Base-by-base conservation (phyloP, 2,797 vertebrate species). In the Carcharodon carcharias region DNA sequence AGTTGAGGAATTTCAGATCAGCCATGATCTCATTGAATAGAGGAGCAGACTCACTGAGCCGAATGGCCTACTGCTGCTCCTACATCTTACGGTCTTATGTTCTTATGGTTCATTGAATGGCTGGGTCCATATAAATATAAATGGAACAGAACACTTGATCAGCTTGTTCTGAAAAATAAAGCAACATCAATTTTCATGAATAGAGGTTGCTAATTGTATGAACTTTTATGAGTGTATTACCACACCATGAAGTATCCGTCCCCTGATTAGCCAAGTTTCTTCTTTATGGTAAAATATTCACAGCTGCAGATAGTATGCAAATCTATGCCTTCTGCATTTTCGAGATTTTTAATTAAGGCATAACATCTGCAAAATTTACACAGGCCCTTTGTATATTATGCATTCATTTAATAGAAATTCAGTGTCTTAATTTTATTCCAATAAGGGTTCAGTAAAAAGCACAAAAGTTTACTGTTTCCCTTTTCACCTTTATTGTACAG, bases 221-320 rank as follows among this genome's bases (percentile, higher is more conserved):
- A 94, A 94, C 61, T 40, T 65, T 12, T n/a, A 67, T 50, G 54
- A 73, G 50, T 77, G 45, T 35, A 54, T 77, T 56, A 21, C 69
- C 1, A 11, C 28, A 54, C 14, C 31, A 77, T 95, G 94, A 95
- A 95, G 58, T 77, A 56, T 3, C 94, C 95, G 31, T 9, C 31
- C 50, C 73, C 45, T 95, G 35, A 73, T 95, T 73, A 54, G 50
- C 7, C 65, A 56, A 35, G 1, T 1, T 50, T 95, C 94, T 95
- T 95, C 40, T 69, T 9, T 35, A 50, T 95, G 50, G 45, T 69
- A 54, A 95, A 69, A 95, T 69, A 95, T 95, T 71, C 63, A 95
- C 40, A 95, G 67, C 61, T n/a, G 31, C 89, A 92, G 61, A n/a
- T 26, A 8, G 6, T 92, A 92, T 92, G 89, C 89, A 92, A 92